Evolutionary conservation across 2,888 invertebrate genomes (phyloP).

Genomic region (Mesorhabditis sp.): DNA sequence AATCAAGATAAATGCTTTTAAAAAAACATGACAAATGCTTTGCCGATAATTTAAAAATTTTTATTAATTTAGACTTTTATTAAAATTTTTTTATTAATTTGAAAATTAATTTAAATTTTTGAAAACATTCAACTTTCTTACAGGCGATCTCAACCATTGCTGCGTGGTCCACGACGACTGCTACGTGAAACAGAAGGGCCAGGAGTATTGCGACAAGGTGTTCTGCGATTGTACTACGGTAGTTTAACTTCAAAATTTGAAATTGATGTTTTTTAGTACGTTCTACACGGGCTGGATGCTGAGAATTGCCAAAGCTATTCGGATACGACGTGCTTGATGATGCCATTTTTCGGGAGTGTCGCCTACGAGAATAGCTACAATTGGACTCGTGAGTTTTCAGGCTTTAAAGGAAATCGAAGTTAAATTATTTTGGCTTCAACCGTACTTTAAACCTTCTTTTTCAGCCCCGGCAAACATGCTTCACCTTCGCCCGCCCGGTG

Average conservation of each 20-base stretch:
- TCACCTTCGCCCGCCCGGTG: not conserved
- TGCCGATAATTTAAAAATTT: too few relatives aligned
- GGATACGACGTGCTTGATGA: slow-evolving; percentile 13
- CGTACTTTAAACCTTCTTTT: not conserved
- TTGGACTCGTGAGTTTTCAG: slow-evolving; percentile 24
- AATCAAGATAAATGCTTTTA: too few relatives aligned
- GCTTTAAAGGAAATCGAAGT: not conserved
- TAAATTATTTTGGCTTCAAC: too few relatives aligned
- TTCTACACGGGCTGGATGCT: slow-evolving; percentile 11
- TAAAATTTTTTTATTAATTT: too few relatives aligned
- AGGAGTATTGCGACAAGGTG: slow-evolving; percentile 27
- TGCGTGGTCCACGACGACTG: slow-evolving; percentile 43
- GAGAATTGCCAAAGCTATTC: slow-evolving; percentile 20
- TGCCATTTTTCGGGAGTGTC: slow-evolving; percentile 19
- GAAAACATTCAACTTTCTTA: slow-evolving; percentile 9
- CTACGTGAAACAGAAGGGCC: slow-evolving; percentile 31
- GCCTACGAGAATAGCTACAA: slow-evolving; percentile 24
- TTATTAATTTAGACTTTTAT: too few relatives aligned
- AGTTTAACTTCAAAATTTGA: not conserved
- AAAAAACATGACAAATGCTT: too few relatives aligned
- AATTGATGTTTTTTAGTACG: slow-evolving; percentile 9
- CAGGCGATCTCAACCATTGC: slow-evolving; percentile 39
- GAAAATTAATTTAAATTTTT: too few relatives aligned
- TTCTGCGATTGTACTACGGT: slow-evolving; percentile 34
- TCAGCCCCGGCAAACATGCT: not conserved